Evolutionary conservation across 1,140 invertebrate genomes (phyloP).

Genomic region (Micrasema minimum): DNA sequence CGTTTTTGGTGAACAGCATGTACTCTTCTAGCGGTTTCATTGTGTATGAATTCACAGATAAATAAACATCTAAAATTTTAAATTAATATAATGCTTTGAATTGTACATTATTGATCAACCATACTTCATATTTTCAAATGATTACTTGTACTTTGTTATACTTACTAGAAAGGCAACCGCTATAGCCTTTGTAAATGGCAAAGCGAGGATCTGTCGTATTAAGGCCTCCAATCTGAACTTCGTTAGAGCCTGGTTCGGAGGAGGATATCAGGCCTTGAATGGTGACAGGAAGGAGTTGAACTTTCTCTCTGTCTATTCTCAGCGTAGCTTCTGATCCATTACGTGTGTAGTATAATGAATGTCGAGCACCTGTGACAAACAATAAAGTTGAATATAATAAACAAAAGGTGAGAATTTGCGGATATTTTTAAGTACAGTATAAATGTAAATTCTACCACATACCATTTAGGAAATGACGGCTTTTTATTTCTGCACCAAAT

Average conservation of each 20-base stretch:
- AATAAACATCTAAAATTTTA: conserved; percentile 80
- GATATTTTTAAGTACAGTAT: background rate
- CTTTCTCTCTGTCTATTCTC: conserved; percentile 79
- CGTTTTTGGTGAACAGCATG: conserved; percentile 85
- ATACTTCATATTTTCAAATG: no score
- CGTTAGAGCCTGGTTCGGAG: conserved; percentile 75
- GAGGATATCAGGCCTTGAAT: conserved; percentile 73
- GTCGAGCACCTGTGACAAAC: conserved; percentile 73
- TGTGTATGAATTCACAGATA: conserved; percentile 79
- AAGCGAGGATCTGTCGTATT: conserved; percentile 84
- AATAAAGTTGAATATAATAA: conserved; percentile 5
- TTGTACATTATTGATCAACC: no score
- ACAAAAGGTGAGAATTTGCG: background rate
- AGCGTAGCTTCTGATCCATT: conserved; percentile 76
- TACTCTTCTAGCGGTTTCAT: conserved; percentile 91
- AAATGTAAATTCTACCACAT: conserved; percentile 15
- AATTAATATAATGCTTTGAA: no score
- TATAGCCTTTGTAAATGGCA: conserved; percentile 84
- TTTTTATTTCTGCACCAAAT: conserved; percentile 76
- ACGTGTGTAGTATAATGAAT: conserved; percentile 86
- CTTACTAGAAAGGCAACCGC: conserved; percentile 89
- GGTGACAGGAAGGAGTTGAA: conserved; percentile 74
- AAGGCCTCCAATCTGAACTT: conserved; percentile 86
- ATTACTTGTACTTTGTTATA: no score
- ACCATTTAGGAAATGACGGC: conserved; percentile 82